These are phyloP conservation scores for Micronycteris hirsuta DNA, from an alignment of 2,113 vertebrate species.

Conservation along the genomic window DNA sequence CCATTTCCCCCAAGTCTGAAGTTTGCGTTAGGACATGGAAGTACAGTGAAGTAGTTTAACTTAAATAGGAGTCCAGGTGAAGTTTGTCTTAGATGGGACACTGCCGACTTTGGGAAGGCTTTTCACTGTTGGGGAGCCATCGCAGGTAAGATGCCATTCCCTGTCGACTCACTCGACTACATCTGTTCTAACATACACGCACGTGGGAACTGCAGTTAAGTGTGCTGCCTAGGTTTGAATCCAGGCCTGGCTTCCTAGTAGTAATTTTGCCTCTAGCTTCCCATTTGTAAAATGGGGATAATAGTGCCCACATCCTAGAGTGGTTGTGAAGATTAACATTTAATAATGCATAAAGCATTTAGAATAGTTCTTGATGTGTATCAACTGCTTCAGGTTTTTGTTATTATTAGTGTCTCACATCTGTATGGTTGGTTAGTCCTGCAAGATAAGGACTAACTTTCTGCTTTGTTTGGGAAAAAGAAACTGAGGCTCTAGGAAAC, in stretches of 20 bases:
- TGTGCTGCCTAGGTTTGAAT: neutral
- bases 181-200: neutral
- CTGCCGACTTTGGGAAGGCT: neutral
- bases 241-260: neutral
- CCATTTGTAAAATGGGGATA: neutral
- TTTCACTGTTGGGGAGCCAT: neutral
- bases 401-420: neutral
- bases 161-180: neutral
- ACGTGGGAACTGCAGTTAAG: conserved; percentile 32
- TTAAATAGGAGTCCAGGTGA: neutral
- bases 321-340: neutral
- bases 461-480: neutral
- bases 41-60: neutral
- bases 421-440: neutral
- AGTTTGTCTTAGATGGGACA: neutral
- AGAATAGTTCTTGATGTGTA: neutral
- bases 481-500: conserved; percentile 3
- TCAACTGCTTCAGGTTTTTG: neutral
- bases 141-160: conserved; percentile 37
- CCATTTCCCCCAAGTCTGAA: neutral
- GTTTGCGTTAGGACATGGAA: neutral
- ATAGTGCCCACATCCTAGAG: neutral
- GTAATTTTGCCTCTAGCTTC: neutral
- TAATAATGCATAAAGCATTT: neutral
- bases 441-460: neutral